These are phyloP conservation scores for Micrasema longulum DNA, from an alignment of 1,140 invertebrate genomes.

Conservation along the genomic window DNA sequence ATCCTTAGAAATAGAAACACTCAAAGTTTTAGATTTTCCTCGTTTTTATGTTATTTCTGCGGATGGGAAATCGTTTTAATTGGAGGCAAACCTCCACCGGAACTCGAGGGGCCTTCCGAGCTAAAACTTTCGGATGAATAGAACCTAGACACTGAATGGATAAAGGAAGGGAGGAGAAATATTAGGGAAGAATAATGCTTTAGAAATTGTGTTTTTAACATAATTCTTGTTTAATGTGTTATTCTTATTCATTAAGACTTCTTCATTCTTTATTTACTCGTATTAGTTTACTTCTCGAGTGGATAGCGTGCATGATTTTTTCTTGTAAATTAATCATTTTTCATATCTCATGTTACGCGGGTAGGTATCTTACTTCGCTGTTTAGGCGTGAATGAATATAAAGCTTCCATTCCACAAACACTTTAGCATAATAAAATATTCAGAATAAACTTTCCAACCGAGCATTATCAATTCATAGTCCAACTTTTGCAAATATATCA, in stretches of 20 bases:
- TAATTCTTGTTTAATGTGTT: neutral
- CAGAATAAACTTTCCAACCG: constrained; percentile 4
- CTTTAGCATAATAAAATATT: constrained; percentile 32
- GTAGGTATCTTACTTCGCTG: neutral
- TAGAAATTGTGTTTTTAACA: neutral
- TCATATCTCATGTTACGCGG: too few relatives aligned
- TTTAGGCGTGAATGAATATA: constrained; percentile 9
- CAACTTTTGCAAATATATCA: constrained; percentile 37
- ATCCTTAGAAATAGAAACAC: constrained; percentile 35
- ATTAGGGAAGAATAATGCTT: neutral
- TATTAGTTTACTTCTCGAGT: too few relatives aligned
- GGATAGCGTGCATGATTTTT: too few relatives aligned
- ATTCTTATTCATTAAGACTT: too few relatives aligned
- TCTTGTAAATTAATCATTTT: too few relatives aligned
- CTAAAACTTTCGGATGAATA: constrained; percentile 39
- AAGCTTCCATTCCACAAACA: constrained; percentile 21
- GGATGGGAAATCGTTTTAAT: constrained; percentile 47
- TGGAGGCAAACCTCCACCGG: constrained; percentile 38
- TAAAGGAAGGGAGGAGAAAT: neutral
- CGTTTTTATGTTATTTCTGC: constrained; percentile 39
- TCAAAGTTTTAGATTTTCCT: constrained; percentile 44
- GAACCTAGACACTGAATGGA: constrained; percentile 13
- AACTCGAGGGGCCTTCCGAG: constrained; percentile 32
- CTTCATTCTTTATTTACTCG: too few relatives aligned
- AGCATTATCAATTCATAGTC: constrained; percentile 29